A percentile compares a stretch with the other conserved stretches of the same genome.
These are phyloP conservation scores for Glyphotaelius pellucidus DNA, from an alignment of 2,888 invertebrate genomes.

Conservation along the genomic window DNA sequence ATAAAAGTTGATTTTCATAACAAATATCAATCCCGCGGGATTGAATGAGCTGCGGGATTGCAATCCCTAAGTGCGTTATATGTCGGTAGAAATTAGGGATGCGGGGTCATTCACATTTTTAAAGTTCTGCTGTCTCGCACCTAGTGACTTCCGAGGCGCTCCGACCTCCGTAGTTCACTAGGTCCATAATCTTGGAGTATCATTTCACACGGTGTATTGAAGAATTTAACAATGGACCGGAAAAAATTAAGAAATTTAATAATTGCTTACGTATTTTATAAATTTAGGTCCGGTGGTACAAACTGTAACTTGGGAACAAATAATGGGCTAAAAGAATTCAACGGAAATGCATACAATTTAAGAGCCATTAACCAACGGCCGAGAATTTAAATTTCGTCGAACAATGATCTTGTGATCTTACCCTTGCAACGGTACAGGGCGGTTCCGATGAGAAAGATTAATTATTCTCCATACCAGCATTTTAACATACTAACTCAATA, in stretches of 20 bases:
- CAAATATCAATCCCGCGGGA: no score
- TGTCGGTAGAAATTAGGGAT: no score
- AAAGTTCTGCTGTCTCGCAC: background rate
- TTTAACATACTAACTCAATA: no score
- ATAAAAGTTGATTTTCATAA: no score
- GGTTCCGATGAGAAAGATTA: no score
- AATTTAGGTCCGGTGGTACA: background rate
- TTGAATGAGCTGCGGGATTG: no score
- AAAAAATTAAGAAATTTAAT: background rate
- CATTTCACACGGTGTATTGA: background rate
- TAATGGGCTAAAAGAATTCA: background rate
- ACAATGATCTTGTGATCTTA: no score
- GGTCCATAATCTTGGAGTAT: background rate
- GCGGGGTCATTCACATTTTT: no score
- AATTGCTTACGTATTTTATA: background rate
- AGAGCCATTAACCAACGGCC: background rate
- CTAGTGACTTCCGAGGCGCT: background rate
- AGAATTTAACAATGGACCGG: background rate
- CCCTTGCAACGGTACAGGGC: no score
- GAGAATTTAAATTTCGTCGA: no score
- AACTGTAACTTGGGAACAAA: background rate
- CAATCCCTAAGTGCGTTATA: no score
- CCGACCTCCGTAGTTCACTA: background rate
- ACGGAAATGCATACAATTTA: background rate
- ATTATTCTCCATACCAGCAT: no score